Evolutionary conservation across 2,888 invertebrate species (phyloP).

Genomic region (Plagodis dolabraria): DNA sequence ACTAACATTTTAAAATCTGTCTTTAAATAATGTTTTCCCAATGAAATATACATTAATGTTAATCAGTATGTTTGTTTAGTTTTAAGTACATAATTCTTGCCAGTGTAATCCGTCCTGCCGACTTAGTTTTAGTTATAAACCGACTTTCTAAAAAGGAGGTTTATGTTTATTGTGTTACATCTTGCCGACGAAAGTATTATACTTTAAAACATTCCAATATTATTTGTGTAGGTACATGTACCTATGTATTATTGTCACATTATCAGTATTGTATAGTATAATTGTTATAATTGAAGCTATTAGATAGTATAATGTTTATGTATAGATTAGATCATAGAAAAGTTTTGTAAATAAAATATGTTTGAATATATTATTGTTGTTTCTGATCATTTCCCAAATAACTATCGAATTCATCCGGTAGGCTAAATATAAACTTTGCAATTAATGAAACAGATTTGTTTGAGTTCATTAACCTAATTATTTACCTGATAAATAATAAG

Average conservation of each 20-base stretch:
- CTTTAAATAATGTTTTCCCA: not conserved
- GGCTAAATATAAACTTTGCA: no score
- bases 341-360: constrained; percentile 44
- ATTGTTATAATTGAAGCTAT: constrained; percentile 45
- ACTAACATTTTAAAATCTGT: not conserved
- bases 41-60: not conserved
- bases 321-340: constrained; percentile 31
- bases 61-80: constrained; percentile 36
- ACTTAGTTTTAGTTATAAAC: constrained; percentile 43
- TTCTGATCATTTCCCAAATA: not conserved
- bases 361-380: constrained; percentile 17
- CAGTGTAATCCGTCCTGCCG: constrained; percentile 78
- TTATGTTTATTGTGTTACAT: constrained; percentile 48
- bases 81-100: constrained; percentile 51
- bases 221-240: no score
- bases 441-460: no score
- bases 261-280: constrained; percentile 44
- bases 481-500: no score
- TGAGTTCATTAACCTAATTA: no score
- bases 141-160: not conserved
- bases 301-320: constrained; percentile 40
- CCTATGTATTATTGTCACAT: constrained; percentile 26
- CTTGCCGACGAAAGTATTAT: constrained; percentile 80
- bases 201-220: constrained; percentile 41
- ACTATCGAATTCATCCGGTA: no score